Evolutionary conservation across 2,113 vertebrate genomes (phyloP).

Genomic region (Apaloderma vittatum): DNA sequence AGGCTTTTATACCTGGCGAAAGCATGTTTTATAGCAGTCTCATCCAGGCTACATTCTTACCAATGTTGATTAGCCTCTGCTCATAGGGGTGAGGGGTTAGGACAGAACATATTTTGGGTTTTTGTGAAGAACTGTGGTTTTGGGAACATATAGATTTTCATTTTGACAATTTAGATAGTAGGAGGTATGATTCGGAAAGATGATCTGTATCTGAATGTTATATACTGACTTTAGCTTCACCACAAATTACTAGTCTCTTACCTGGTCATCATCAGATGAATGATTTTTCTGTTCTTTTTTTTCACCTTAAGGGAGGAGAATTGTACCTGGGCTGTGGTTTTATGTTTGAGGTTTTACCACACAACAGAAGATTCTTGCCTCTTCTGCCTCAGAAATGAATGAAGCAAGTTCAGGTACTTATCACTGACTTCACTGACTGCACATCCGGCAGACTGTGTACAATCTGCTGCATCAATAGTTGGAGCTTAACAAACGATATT

Average conservation of each 20-base stretch:
- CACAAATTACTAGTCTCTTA: not conserved
- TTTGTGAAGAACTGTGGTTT: not conserved
- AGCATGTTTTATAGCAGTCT: not conserved
- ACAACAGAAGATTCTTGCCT: not conserved
- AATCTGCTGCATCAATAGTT: not conserved
- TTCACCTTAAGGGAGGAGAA: not conserved
- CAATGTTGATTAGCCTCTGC: not conserved
- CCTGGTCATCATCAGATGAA: not conserved
- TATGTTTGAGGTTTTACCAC: not conserved
- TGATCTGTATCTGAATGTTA: not conserved
- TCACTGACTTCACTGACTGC: not conserved
- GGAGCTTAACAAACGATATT: not conserved
- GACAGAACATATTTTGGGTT: not conserved
- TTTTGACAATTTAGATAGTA: not conserved
- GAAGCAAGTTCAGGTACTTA: not conserved
- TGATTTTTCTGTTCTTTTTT: not conserved
- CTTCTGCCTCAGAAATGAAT: not conserved
- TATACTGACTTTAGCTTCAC: not conserved
- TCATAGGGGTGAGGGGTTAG: not conserved
- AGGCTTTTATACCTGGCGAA: not conserved
- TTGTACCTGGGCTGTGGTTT: not conserved
- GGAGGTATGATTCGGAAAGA: not conserved
- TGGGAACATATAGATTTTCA: not conserved
- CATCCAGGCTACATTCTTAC: not conserved
- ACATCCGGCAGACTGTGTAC: not conserved